Percentiles rank a stretch among this genome's conserved stretches.
Conservation (phyloP, 2,797 vertebrate species). For the Triplophysa bombifrons region DNA sequence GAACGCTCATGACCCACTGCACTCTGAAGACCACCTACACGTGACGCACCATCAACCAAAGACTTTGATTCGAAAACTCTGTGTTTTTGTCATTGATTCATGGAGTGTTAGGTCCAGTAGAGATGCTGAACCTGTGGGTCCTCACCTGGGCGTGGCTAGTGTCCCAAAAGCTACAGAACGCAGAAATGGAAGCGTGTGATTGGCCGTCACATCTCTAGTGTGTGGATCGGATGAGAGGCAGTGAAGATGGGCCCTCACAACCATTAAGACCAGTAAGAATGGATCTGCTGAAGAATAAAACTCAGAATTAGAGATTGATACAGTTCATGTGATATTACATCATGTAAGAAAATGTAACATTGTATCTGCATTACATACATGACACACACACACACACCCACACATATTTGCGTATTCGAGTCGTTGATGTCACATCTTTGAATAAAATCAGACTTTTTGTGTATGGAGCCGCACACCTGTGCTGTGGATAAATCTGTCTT, state of each 20-base stretch:
- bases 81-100: too few relatives aligned
- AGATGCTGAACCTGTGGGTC: background rate
- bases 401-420: too few relatives aligned
- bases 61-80: background rate
- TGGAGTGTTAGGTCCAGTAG: too few relatives aligned
- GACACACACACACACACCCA: too few relatives aligned
- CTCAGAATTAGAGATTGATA: conserved; percentile 6
- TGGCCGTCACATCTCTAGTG: conserved; percentile 72
- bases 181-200: conserved; percentile 67
- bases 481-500: conserved; percentile 10
- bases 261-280: conserved; percentile 73
- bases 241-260: conserved; percentile 64
- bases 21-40: conserved; percentile 18
- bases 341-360: background rate
- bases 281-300: conserved; percentile 64
- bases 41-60: too few relatives aligned
- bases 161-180: conserved; percentile 74
- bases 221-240: conserved; percentile 68
- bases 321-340: background rate
- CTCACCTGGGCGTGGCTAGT: conserved; percentile 77
- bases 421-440: background rate
- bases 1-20: conserved; percentile 31
- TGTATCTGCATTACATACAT: background rate
- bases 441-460: background rate
- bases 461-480: background rate